phyloP scores from a whole-genome alignment of 2,888 invertebrate species.

The Philereme transversata region DNA sequence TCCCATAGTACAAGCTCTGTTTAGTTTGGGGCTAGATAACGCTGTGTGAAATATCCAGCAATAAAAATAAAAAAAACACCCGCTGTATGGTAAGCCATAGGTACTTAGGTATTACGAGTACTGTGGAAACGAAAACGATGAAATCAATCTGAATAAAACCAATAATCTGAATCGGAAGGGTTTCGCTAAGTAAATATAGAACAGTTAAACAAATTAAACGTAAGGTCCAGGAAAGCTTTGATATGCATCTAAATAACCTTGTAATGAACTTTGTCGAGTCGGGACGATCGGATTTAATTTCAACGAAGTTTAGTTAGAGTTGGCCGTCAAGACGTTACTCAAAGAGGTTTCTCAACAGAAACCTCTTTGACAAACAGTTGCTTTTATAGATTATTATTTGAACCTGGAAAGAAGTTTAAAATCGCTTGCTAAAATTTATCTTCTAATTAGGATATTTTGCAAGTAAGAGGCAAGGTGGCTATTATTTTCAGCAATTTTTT shows the following conservation, averaged over 20 bases:
- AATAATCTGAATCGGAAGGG: conserved; percentile 5
- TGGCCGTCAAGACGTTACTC: no score
- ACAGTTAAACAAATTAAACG: neutral
- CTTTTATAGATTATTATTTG: no score
- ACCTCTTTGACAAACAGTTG: no score
- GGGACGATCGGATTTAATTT: conserved; percentile 3
- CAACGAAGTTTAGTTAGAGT: conserved; percentile 2
- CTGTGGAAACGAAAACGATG: conserved; percentile 2
- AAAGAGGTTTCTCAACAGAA: no score
- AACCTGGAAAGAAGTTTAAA: no score
- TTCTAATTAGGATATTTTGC: no score
- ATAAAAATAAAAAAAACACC: no score
- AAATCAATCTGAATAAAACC: conserved; percentile 3
- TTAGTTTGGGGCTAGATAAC: no score
- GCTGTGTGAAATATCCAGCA: no score
- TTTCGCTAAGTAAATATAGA: conserved; percentile 1
- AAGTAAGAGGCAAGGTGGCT: no score
- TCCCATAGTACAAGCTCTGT: neutral
- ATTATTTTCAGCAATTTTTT: no score
- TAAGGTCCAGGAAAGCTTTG: conserved; percentile 8
- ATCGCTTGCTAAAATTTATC: no score
- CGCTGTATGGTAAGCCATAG: neutral
- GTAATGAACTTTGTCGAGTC: conserved; percentile 8
- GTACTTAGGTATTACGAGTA: neutral
- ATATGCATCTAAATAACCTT: conserved; percentile 11